A percentile compares a stretch with the other conserved stretches of the same genome.
Conservation (phyloP, 1,140 invertebrate genomes). For the Platyscapa corneri region DNA sequence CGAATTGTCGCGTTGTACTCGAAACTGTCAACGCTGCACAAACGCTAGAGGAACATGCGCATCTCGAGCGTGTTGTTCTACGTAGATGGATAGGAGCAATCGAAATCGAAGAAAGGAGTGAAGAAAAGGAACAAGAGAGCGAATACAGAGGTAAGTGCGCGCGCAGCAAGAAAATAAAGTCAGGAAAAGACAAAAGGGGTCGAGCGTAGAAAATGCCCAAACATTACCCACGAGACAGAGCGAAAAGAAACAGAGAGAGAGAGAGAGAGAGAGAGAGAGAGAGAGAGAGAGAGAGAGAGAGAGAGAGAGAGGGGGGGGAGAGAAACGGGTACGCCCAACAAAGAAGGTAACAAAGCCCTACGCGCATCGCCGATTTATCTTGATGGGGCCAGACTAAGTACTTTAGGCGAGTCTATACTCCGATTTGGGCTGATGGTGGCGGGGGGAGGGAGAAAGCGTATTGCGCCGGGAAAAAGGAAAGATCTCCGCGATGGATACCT, state of each 20-base stretch:
- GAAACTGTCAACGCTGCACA: constrained; percentile 9
- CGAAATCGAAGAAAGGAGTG: not conserved
- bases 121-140: not conserved
- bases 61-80: not conserved
- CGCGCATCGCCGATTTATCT: constrained; percentile 36
- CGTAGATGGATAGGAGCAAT: not conserved
- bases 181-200: constrained; percentile 26
- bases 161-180: not conserved
- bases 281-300: constrained; percentile 19
- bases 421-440: not conserved
- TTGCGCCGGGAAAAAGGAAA: constrained; percentile 23
- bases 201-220: constrained; percentile 1
- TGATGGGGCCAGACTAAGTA: constrained; percentile 45
- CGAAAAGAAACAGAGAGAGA: too few relatives aligned
- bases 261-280: constrained; percentile 26
- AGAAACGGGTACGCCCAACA: constrained; percentile 30
- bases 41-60: not conserved
- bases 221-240: constrained; percentile 22
- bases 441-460: not conserved
- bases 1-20: constrained; percentile 32
- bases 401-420: constrained; percentile 18
- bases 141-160: not conserved
- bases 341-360: constrained; percentile 44
- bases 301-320: constrained; percentile 8
- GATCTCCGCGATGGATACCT: constrained; percentile 11